A percentile compares a stretch with the other conserved stretches of the same genome.
Evolutionary conservation across 2,113 vertebrate species (phyloP).

Genomic region (Anolis carolinensis): DNA sequence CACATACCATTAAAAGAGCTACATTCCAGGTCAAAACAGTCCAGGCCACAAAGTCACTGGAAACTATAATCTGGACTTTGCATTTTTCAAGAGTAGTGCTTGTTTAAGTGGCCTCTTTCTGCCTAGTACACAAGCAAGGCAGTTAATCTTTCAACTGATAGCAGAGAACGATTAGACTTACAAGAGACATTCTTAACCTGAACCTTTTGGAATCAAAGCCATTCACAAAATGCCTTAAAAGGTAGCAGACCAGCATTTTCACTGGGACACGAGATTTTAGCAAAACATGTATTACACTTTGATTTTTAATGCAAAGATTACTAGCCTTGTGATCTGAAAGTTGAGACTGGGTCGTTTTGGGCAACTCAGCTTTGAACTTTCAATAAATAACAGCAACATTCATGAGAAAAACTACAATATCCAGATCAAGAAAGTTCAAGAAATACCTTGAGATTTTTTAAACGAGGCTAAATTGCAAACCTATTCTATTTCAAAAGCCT

Average conservation of each 20-base stretch:
- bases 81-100: constrained; percentile 47
- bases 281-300: constrained; percentile 37
- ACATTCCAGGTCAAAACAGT: constrained; percentile 66
- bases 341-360: constrained; percentile 30
- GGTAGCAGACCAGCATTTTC: constrained; percentile 54
- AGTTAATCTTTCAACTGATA: constrained; percentile 59
- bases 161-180: constrained; percentile 54
- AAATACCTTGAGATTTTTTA: neutral
- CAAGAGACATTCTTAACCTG: constrained; percentile 54
- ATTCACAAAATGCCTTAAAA: constrained; percentile 47
- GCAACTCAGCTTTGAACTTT: constrained; percentile 24
- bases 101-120: constrained; percentile 57
- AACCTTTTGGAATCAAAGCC: constrained; percentile 56
- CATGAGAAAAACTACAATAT: neutral
- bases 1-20: constrained; percentile 60
- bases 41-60: constrained; percentile 20
- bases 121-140: constrained; percentile 56
- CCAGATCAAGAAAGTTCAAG: neutral
- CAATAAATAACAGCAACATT: neutral
- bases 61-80: constrained; percentile 47
- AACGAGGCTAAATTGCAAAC: neutral
- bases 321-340: neutral
- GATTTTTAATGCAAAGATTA: constrained; percentile 3
- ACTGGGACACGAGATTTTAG: constrained; percentile 52
- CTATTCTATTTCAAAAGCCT: neutral